Base-by-base conservation (phyloP, 2,113 vertebrate species). In the Forbesichthys papilliferus region DNA sequence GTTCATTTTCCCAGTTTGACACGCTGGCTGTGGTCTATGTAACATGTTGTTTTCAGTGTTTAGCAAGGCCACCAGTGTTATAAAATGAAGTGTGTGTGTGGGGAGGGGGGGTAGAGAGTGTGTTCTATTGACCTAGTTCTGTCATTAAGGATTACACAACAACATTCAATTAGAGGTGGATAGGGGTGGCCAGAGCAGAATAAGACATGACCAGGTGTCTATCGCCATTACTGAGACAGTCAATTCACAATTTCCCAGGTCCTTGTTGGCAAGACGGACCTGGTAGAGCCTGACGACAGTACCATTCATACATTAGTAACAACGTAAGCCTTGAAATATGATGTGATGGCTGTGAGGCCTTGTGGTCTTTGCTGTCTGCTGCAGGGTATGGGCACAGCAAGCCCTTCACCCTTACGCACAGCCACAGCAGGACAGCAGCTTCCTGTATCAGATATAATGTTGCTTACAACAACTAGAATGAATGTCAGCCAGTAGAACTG, bases 111-210 rank as follows among this genome's bases (percentile, higher is more conserved):
- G 62, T 74, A 71, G 82, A 64, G 64, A 13, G 34, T 58, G 79
- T 80, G 84, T 77, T 91, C 88, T 83, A 89, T 87, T 93, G 89
- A 91, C 90, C 91, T 90, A 90, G 73, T 91, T 91, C 78, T 91
- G 89, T 92, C 90, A 91, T 79, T 88, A 75, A 85, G 79, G 83
- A 91, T 92, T 91, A 90, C 74, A 70, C 60, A 76, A 75, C 66
- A 77, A 75, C 66, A 77, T 74, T 69, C 60, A 64, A 53, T 33
- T 11, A 54, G 60, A 57, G 52, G 68, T 61, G 68, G 56, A 58
- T 48, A 74, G 58, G 68, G 57, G 55, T 56, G 72, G 57, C 33
- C 16, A 12, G 14, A 5, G 67, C 61, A 64, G 61, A 36, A 53
- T 34, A 18, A 14, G 53, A n/a, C 12, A 62, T 1, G 4, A 0